Conservation (phyloP, 1,140 invertebrate genomes). For the Drosophila rufa region DNA sequence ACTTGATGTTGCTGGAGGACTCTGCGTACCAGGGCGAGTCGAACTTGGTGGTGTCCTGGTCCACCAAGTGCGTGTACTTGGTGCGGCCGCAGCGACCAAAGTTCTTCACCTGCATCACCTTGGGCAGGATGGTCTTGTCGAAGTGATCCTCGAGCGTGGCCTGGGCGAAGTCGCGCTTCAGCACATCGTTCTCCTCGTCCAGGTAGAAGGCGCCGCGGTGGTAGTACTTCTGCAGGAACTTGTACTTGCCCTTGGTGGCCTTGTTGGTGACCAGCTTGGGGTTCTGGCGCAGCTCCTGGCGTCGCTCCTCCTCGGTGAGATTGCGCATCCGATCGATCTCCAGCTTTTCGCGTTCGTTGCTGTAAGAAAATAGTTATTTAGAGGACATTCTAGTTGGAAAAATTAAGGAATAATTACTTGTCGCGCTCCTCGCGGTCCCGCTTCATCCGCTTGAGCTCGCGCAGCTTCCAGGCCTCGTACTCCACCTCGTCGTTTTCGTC, state of each 20-base stretch:
- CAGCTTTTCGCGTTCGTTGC: constrained; percentile 93
- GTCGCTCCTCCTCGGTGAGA: constrained; percentile 98
- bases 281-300: constrained; percentile 95
- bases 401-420: constrained; percentile 87
- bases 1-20: constrained; percentile 93
- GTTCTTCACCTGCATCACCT: constrained; percentile 99
- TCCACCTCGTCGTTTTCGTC: constrained; percentile 99
- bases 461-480: constrained; percentile 98
- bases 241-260: constrained; percentile 98
- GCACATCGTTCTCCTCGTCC: constrained; percentile 96
- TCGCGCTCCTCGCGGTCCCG: constrained; percentile 97
- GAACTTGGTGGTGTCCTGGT: constrained; percentile 99
- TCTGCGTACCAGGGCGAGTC: constrained; percentile 98
- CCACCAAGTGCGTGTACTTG: constrained; percentile 99
- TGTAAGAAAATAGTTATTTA: too few species aligned
- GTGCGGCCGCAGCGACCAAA: constrained; percentile 99
- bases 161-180: constrained; percentile 97
- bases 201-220: constrained; percentile 99
- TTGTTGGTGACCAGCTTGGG: constrained; percentile 98
- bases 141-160: constrained; percentile 99
- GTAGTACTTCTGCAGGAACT: constrained; percentile 99
- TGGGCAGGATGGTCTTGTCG: constrained; percentile 99
- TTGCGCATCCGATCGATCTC: constrained; percentile 96
- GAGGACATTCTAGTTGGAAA: neutral
- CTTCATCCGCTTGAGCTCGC: constrained; percentile 98